Base-by-base conservation (phyloP, 53 echinoderm and acorn worm species). In the Luidia sarsii region DNA sequence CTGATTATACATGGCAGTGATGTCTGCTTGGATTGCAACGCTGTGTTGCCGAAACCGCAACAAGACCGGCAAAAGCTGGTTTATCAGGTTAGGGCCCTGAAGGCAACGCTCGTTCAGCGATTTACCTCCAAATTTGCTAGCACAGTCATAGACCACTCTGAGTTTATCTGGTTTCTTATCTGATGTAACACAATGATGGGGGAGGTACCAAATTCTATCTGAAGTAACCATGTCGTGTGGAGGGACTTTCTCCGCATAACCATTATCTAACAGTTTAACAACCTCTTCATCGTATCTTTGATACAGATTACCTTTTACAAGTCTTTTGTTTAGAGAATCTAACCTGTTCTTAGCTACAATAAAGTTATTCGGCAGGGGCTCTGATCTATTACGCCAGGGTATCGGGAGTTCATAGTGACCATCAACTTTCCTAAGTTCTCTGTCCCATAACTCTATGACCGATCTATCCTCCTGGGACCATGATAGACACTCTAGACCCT, bases 111-210 rank as follows among this genome's bases (percentile, higher is more conserved):
- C 64, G 10, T 64, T 64, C 7, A 64, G 64, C 16, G 64, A 64
- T 21, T 64, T 64, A 15, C 64, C 64, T 64, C 13, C 16, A 21
- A 33, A 64, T 20, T 64, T 64, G 21, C 72, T 52, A 32, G 72
- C 84, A 60, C 84, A 83, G 48, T 83, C 84, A 50, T 72, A 83
- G 1, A 83, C 84, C 4, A 83, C 72, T 41, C 84, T 59, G 14
- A 83, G 37, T 28, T 83, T 83, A 3, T 31, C 84, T n/a, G 84
- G 62, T 50, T 83, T 72, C 28, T 71, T 62, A 2, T 71, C 71
- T 2, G 48, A 22, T 3, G 72, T 1, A 48, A 83, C 84, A 24
- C 46, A 62, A 59, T 83, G 84, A 33, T 83, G 84, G 7, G 64
- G 84, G 14, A 83, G 50, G 24, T 83, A 72, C 84, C 84, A 83